Evolutionary conservation across 37 sponge, comb jelly and placozoan genomes (phyloP).

Genomic region (Ianthella basta): DNA sequence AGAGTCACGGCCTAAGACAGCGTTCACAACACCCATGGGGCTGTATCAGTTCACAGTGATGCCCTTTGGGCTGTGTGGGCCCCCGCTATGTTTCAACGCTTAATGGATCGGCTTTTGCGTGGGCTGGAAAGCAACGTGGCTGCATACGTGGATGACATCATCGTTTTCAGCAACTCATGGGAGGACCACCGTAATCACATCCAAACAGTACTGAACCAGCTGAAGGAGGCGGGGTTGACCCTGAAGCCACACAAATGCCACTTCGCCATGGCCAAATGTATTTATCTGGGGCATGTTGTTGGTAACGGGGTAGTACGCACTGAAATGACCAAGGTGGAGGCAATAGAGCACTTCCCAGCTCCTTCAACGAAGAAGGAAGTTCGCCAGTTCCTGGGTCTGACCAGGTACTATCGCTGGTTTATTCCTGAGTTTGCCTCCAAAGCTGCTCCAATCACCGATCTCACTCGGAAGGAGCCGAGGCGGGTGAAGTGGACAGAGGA

Average conservation of each 20-base stretch:
- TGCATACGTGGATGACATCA: constrained; percentile 51
- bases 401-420: constrained; percentile 38
- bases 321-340: constrained; percentile 39
- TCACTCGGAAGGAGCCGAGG: constrained; percentile 24
- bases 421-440: constrained; percentile 31
- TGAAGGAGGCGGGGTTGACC: constrained; percentile 32
- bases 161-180: constrained; percentile 26
- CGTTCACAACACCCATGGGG: constrained; percentile 65
- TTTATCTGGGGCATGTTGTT: constrained; percentile 42
- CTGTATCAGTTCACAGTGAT: constrained; percentile 54
- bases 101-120: constrained; percentile 38
- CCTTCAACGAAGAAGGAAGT: constrained; percentile 47
- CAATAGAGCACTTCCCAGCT: not conserved
- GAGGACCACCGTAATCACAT: constrained; percentile 52
- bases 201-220: not conserved
- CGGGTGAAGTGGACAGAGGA: constrained; percentile 20
- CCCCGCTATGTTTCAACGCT: constrained; percentile 51
- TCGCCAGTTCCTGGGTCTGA: constrained; percentile 37
- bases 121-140: not conserved
- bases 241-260: constrained; percentile 24
- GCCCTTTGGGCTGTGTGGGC: constrained; percentile 66
- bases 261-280: not conserved
- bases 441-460: constrained; percentile 30
- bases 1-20: constrained; percentile 35
- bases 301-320: constrained; percentile 26